Evolutionary conservation across 1,140 invertebrate species (phyloP).

Genomic region (Zelostemma sp.): DNA sequence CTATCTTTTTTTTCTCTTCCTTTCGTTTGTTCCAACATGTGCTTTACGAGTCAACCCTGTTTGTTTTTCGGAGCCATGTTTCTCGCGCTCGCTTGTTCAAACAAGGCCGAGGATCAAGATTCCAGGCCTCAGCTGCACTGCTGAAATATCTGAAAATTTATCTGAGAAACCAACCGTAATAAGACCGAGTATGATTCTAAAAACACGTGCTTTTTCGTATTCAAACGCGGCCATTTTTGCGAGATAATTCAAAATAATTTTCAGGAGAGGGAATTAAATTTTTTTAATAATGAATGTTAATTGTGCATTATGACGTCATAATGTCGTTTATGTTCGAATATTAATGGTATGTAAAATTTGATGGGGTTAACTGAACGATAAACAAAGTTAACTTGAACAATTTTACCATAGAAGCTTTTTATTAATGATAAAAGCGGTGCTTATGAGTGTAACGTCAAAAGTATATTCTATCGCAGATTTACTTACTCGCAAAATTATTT

Average conservation of each 20-base stretch:
- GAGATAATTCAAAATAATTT: neutral
- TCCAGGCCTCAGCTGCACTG: slow-evolving; percentile 8
- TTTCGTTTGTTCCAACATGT: slow-evolving; percentile 8
- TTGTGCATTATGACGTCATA: neutral
- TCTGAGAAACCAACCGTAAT: neutral
- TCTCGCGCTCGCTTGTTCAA: slow-evolving; percentile 40
- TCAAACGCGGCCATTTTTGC: neutral
- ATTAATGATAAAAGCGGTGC: slow-evolving; percentile 45
- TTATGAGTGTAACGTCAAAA: slow-evolving; percentile 46
- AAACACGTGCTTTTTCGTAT: neutral
- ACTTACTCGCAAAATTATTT: slow-evolving; percentile 43
- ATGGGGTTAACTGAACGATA: slow-evolving; percentile 24
- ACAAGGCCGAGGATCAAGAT: slow-evolving; percentile 38
- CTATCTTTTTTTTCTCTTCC: slow-evolving; percentile 2
- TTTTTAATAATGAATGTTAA: neutral
- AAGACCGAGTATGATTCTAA: neutral
- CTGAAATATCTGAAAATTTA: slow-evolving; percentile 1
- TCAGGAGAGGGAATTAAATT: neutral
- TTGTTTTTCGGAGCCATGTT: slow-evolving; percentile 25
- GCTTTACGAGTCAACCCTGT: slow-evolving; percentile 24
- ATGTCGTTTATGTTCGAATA: slow-evolving; percentile 17
- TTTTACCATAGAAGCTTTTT: slow-evolving; percentile 44
- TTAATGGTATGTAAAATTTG: slow-evolving; percentile 26
- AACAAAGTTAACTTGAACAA: slow-evolving; percentile 32
- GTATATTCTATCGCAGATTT: slow-evolving; percentile 45